Conservation (phyloP, 2,888 invertebrate species). For the Nomada flava region DNA sequence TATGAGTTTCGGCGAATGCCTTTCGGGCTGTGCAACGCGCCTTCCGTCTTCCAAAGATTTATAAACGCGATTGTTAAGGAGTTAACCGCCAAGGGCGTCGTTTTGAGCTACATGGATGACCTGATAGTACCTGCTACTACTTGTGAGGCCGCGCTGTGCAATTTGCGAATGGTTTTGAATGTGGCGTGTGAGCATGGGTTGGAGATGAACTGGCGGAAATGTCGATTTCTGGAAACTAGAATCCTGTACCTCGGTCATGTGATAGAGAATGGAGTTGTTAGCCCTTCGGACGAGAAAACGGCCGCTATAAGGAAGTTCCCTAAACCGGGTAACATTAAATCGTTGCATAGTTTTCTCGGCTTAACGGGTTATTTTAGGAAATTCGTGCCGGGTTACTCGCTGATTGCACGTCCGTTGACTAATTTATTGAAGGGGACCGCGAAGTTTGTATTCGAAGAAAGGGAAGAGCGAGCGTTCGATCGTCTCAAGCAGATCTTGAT, state of each 20-base stretch:
- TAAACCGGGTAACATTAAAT: not conserved
- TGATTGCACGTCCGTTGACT: not conserved
- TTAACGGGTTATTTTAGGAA: not conserved
- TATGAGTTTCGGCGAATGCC: not conserved
- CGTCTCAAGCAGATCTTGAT: not conserved
- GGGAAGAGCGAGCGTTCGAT: not conserved
- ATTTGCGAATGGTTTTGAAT: not conserved
- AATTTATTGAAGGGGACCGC: not conserved
- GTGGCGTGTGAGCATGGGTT: not conserved
- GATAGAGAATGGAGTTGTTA: not conserved
- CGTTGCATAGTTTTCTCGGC: not conserved
- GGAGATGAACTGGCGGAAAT: not conserved
- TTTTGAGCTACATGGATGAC: not conserved
- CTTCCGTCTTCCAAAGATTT: too few relatives aligned
- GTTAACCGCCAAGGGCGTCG: not conserved
- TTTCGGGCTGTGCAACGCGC: not conserved
- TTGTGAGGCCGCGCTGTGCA: not conserved
- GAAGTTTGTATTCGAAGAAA: not conserved
- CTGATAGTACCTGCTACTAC: not conserved
- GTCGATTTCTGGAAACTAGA: not conserved
- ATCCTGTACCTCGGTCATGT: not conserved
- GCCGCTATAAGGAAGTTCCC: not conserved
- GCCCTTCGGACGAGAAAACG: not conserved
- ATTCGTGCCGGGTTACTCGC: not conserved
- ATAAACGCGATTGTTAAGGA: not conserved